Evolutionary conservation across 2,797 vertebrate genomes (phyloP), one percentile per base, ranked within the genome.

Genomic region (Pogonophryne albipinna): DNA sequence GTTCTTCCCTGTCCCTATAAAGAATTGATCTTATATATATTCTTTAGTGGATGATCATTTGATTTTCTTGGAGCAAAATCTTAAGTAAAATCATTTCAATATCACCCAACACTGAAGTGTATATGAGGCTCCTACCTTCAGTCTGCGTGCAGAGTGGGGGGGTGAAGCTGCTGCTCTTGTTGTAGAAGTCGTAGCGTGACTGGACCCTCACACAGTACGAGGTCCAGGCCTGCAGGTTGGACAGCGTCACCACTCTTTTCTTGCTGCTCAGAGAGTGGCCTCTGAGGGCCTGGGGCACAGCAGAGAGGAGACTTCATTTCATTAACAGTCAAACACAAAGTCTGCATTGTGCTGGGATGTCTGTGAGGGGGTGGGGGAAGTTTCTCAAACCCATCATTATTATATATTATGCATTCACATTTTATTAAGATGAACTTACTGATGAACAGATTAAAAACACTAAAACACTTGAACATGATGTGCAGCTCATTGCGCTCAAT

Each of bases 141-240:
- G 92, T 94, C 84, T 80, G 34, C 42, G 59, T 49, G 70, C 95
- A 95, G 11, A 61, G 58, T 0, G 84, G 79, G 0, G 51, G 0
- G 3, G 89, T 93, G 88, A 91, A 94, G 70, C 10, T 45, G 73
- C 94, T 95, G 45, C 0, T 76, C 82, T 94, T 94, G 11, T 55
- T 65, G 89, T 91, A 91, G 83, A 34, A 91, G 46, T 88, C 66
- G 0, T 34, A 38, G 1, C 60, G 15, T 0, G 90, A 76, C 82
- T 90, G 91, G 58, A 94, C 61, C 0, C 31, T 80, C 51, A 95
- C 84, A 12, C 94, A 95, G 88, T 95, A 95, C 79, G 19, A 61
- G 0, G 92, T 93, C 93, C 91, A 88, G 41, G 71, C 27, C 31
- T 80, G 78, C 80, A 95, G 77, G 6, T 60, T 1, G 0, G 83